These are phyloP conservation scores for Cirrhinus mrigala DNA, from an alignment of 2,797 vertebrate species.

Conservation along the genomic window DNA sequence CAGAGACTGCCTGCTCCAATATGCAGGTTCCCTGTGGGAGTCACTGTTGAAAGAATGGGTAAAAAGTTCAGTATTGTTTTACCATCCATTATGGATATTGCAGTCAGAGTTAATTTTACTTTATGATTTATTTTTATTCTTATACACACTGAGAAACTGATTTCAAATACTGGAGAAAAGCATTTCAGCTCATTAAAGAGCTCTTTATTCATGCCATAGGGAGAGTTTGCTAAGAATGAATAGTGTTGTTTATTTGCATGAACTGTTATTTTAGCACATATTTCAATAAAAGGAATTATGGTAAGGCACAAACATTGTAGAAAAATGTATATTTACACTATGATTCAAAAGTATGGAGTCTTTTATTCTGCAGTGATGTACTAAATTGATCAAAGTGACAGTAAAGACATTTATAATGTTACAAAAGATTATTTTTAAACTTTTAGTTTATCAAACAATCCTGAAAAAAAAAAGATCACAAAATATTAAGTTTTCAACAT, in stretches of 20 bases:
- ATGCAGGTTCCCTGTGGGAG: conserved; percentile 88
- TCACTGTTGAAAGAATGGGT: conserved; percentile 77
- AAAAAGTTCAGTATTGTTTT: conserved; percentile 2
- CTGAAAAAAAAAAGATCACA: no score
- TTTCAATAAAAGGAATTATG: neutral
- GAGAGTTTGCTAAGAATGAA: neutral
- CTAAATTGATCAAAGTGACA: neutral
- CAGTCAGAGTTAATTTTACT: conserved; percentile 6
- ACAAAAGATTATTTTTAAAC: neutral
- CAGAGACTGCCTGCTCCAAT: conserved; percentile 96
- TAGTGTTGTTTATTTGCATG: neutral
- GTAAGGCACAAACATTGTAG: neutral
- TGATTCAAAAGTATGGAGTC: neutral
- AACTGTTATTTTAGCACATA: conserved; percentile 4
- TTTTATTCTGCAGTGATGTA: neutral
- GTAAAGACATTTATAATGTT: neutral
- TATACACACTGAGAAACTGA: neutral
- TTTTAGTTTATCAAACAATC: neutral
- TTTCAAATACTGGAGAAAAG: neutral
- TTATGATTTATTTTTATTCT: neutral
- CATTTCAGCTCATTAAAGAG: neutral
- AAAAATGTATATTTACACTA: neutral
- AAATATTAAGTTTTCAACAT: no score
- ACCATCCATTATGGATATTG: neutral
- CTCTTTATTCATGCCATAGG: conserved; percentile 26